These are phyloP conservation scores for Hypena proboscidalis DNA, from an alignment of 2,888 invertebrate genomes.

Conservation along the genomic window DNA sequence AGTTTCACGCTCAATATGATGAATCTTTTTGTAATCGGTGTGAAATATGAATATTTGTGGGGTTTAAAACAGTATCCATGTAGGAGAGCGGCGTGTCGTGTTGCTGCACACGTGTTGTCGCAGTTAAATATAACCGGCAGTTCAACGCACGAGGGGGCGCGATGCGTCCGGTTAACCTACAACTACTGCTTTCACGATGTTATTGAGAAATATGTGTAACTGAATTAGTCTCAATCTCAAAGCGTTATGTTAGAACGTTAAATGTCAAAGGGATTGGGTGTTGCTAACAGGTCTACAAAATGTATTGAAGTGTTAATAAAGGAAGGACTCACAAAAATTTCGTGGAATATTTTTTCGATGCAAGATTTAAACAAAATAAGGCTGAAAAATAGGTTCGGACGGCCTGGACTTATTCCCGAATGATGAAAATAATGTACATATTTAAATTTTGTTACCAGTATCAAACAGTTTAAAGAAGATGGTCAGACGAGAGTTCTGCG, in stretches of 20 bases:
- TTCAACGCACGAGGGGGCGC: constrained; percentile 78
- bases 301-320: too few species aligned
- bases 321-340: too few species aligned
- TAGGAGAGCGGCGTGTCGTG: constrained; percentile 65
- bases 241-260: constrained; percentile 4
- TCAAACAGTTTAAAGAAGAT: too few species aligned
- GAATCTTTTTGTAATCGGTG: background rate
- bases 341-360: too few species aligned
- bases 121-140: constrained; percentile 82
- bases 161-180: constrained; percentile 73
- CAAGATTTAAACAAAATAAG: too few species aligned
- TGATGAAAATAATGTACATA: too few species aligned
- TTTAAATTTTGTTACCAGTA: too few species aligned
- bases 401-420: too few species aligned
- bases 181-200: constrained; percentile 53
- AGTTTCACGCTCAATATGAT: background rate
- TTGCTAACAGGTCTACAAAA: too few species aligned
- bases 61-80: constrained; percentile 60
- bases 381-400: too few species aligned
- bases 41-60: constrained; percentile 46
- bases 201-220: constrained; percentile 23
- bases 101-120: constrained; percentile 75
- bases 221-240: constrained; percentile 12
- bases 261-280: too few species aligned
- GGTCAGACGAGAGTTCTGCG: background rate